Evolutionary conservation across 1,140 invertebrate species (phyloP), one percentile per base, ranked within the genome.

Genomic region (Drosophila hydei): DNA sequence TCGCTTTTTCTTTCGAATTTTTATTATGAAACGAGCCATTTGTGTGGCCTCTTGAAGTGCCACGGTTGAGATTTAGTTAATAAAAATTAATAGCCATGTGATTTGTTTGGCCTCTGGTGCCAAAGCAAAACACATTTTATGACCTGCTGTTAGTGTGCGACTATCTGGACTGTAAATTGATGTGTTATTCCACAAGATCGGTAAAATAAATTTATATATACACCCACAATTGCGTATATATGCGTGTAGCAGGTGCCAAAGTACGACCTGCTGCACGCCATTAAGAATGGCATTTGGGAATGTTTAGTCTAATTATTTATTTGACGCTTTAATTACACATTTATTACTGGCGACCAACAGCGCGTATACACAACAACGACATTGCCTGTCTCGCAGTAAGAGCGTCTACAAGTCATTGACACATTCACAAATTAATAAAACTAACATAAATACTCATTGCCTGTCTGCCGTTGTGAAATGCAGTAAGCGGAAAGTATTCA

Each of bases 71-170:
- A 88, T 87, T 87, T 81, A 77, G 83, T 87, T 88, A 88, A 87
- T 87, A 87, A 81, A 87, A 87, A 81, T 78, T 88, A 87, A 87
- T 87, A 76, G 78, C 83, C 79, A 71, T 74, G 81, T 81, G 81
- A 88, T 87, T 85, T 85, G 65, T 87, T 87, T 85, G 81, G 69
- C 77, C 70, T 77, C 71, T 74, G 54, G 70, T 81, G 55, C 52
- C 16, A 30, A 40, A 19, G 4, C 38, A 42, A 50, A 63, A 60
- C 77, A 61, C 60, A 64, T 70, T 75, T 75, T 56, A 75, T 51
- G 42, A 33, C 43, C 40, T 56, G 25, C 42, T 21, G 72, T 61
- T 78, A 70, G 45, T 73, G 43, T 65, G 47, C 51, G 69, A 23
- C 38, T 63, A 65, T 62, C 59, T 45, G 59, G 47, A 33, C 47